A percentile compares a stretch with the other conserved stretches of the same genome.
Conservation (phyloP, 1,140 invertebrate species). For the Scaptodrosophila lebanonensis region DNA sequence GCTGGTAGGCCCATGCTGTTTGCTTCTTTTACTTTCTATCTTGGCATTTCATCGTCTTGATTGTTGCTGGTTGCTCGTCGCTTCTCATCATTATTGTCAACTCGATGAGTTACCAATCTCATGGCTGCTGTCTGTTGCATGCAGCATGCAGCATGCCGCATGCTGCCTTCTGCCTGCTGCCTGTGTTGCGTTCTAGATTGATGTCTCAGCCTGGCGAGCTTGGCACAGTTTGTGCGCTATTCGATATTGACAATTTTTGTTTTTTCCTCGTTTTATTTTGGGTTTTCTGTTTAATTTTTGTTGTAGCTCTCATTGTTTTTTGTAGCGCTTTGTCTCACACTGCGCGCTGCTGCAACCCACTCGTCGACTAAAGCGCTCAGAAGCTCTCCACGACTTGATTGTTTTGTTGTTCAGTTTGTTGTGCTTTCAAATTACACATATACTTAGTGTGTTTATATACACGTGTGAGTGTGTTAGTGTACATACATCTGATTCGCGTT, state of each 20-base stretch:
- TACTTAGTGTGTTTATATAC: slow-evolving; percentile 7
- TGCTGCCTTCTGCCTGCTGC: slow-evolving; percentile 35
- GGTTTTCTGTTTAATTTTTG: slow-evolving; percentile 1
- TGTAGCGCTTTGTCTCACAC: no score
- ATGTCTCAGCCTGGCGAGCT: slow-evolving; percentile 51
- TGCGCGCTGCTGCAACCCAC: no score
- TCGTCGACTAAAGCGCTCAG: no score
- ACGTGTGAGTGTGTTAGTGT: slow-evolving; percentile 15
- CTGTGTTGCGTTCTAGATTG: slow-evolving; percentile 66
- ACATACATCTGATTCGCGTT: no score
- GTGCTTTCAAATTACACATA: slow-evolving; percentile 37
- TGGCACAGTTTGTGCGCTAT: slow-evolving; percentile 64
- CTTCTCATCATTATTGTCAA: slow-evolving; percentile 64
- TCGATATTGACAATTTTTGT: slow-evolving; percentile 1
- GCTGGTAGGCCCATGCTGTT: slow-evolving; percentile 10
- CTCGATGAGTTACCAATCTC: slow-evolving; percentile 61
- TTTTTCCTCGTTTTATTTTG: neutral
- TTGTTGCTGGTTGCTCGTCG: slow-evolving; percentile 36
- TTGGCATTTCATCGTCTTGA: slow-evolving; percentile 25
- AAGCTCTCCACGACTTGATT: no score
- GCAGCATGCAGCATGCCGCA: slow-evolving; percentile 37
- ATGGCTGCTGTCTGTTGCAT: slow-evolving; percentile 40
- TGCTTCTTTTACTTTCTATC: slow-evolving; percentile 65
- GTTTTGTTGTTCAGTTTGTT: slow-evolving; percentile 29
- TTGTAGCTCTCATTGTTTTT: no score